Percentiles rank a stretch among this genome's conserved stretches.
Conservation (phyloP, 92 coral and sea anemone genomes). For the Phenganax subtilis region DNA sequence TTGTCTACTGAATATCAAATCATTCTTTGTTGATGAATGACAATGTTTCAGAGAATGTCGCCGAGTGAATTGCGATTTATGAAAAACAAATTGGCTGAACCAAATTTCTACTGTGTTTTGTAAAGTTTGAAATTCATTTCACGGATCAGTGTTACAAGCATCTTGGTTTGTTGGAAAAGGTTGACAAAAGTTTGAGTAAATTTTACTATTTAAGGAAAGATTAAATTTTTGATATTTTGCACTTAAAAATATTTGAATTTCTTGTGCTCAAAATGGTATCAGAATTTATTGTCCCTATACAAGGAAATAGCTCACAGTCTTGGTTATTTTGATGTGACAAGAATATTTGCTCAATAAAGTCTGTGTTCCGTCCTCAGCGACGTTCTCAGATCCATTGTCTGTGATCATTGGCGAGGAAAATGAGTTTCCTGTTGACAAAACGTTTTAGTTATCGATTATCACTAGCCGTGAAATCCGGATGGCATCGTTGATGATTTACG, state of each 20-base stretch:
- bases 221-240: not conserved
- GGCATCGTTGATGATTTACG: not conserved
- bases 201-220: not conserved
- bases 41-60: too few species aligned
- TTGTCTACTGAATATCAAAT: too few species aligned
- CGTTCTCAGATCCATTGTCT: too few species aligned
- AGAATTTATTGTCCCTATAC: not conserved
- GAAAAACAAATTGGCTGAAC: not conserved
- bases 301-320: not conserved
- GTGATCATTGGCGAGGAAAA: too few species aligned
- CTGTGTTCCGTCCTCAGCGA: too few species aligned
- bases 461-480: too few species aligned
- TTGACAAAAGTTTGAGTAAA: slow-evolving; percentile 1
- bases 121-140: not conserved
- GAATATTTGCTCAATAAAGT: too few species aligned
- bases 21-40: too few species aligned
- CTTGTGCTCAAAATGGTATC: not conserved
- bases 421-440: too few species aligned
- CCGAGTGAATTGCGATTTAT: too few species aligned
- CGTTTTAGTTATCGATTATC: too few species aligned
- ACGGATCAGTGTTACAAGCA: not conserved
- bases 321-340: not conserved
- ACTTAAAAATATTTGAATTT: not conserved
- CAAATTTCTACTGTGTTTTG: not conserved
- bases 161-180: not conserved